Evolutionary conservation across 2,888 invertebrate genomes (phyloP).

Genomic region (Parasteatoda lunata): DNA sequence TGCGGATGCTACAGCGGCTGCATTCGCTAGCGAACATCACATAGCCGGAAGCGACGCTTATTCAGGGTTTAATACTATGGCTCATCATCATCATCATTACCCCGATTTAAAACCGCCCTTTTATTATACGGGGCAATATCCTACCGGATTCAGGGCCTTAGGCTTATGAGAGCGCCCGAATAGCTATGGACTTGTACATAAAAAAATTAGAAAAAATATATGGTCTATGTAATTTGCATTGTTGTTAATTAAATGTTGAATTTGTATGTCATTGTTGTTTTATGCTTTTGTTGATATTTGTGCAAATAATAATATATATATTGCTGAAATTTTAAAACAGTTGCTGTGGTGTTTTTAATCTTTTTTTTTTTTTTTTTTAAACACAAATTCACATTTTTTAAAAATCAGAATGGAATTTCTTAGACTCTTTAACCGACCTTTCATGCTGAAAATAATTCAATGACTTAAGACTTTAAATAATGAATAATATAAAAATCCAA

Average conservation of each 20-base stretch:
- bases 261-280: not conserved
- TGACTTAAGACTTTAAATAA: no score
- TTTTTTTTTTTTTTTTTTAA: not conserved
- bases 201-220: not conserved
- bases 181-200: not conserved
- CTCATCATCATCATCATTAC: conserved; percentile 64
- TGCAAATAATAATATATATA: not conserved
- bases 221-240: no score
- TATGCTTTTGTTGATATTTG: not conserved
- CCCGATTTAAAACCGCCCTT: conserved; percentile 70
- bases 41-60: conserved; percentile 60
- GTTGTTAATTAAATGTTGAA: no score
- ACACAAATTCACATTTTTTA: not conserved
- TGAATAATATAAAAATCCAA: no score
- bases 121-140: conserved; percentile 70
- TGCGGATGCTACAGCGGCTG: conserved; percentile 7
- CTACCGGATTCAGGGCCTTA: conserved; percentile 63
- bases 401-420: no score
- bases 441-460: no score
- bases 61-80: conserved; percentile 69
- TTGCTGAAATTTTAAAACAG: not conserved
- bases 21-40: conserved; percentile 51
- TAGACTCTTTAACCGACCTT: no score
- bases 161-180: not conserved
- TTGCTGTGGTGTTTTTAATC: not conserved